Percentiles rank a stretch among this genome's conserved stretches.
phyloP scores from a whole-genome alignment of 2,888 invertebrate genomes.

The Pollenia griseotomentosa region DNA sequence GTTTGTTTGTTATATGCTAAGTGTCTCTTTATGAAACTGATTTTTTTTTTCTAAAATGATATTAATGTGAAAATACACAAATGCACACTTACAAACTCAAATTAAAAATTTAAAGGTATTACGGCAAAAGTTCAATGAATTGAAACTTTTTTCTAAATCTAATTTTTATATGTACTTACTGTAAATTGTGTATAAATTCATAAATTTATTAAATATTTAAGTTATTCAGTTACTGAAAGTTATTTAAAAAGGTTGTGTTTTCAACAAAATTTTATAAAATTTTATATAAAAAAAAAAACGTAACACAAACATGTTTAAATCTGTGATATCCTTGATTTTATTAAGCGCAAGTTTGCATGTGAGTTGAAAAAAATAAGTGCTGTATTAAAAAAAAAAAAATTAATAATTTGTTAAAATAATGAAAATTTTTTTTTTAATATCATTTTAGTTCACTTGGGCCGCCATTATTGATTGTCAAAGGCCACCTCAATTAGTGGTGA shows the following conservation, averaged over 20 bases:
- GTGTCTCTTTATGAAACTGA: slow-evolving; percentile 23
- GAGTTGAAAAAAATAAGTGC: slow-evolving; percentile 44
- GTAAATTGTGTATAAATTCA: slow-evolving; percentile 59
- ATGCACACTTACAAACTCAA: not conserved
- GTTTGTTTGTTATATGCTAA: slow-evolving; percentile 7
- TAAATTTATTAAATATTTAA: slow-evolving; percentile 5
- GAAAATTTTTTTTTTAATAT: slow-evolving; percentile 55
- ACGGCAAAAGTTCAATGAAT: not conserved
- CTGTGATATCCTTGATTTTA: slow-evolving; percentile 52
- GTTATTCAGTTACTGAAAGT: slow-evolving; percentile 40
- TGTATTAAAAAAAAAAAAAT: not conserved
- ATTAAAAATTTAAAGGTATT: not conserved
- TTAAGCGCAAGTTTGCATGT: slow-evolving; percentile 65
- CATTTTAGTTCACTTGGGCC: slow-evolving; percentile 42
- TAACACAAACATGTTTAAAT: slow-evolving; percentile 50
- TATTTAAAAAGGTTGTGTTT: slow-evolving; percentile 32
- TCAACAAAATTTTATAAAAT: not conserved
- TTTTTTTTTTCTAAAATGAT: slow-evolving; percentile 13
- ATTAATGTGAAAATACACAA: slow-evolving; percentile 14
- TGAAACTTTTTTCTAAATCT: not conserved
- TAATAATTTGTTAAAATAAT: slow-evolving; percentile 14
- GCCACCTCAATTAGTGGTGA: slow-evolving; percentile 82
- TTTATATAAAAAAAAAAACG: too few relatives aligned
- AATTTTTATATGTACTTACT: not conserved
- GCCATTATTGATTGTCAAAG: slow-evolving; percentile 80